Evolutionary conservation across 2,888 invertebrate genomes (phyloP), one percentile per base, ranked within the genome.

Genomic region (Holacanthella duospinosa): DNA sequence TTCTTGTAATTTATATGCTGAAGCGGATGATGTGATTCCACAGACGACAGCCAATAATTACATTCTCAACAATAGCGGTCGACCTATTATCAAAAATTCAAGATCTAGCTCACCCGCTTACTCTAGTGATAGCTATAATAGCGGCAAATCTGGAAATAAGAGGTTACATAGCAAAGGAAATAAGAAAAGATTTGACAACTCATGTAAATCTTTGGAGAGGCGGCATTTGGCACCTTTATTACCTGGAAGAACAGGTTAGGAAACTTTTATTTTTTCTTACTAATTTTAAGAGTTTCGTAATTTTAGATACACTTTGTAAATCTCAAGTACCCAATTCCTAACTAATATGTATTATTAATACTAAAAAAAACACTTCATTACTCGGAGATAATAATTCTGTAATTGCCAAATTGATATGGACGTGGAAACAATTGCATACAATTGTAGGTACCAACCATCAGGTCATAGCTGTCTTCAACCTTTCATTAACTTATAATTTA

Each of bases 61-160:
- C 60, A 62, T 61, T 59, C 62, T 63, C 55, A 62, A 62, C 54
- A 43, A 55, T 43, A 63, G 66, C 61, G 64, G 69, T 54, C 64
- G 64, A 24, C 68, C 61, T 68, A 67, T 67, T 21, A 64, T 67
- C 57, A 72, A 72, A 63, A 72, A 72, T 64, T 72, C 72, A 29
- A 62, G 72, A 55, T 71, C 69, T 25, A 72, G 71, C 19, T 72
- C 72, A 6, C 72, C 72, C 55, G 72, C 72, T 44, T 71, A 71
- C 61, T 69, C 69, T 62, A 72, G 72, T 70, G 72, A 72, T 72
- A 72, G 72, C 64, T 72, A 71, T 64, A 72, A 71, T 65, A 71
- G 70, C 65, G 71, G 72, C 84, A 84, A 75, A 85, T 85, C 75
- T 60, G 67, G 64, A 43, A 71, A 67, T 67, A 72, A 72, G 63